Evolutionary conservation across 2,113 vertebrate genomes (phyloP), one percentile per base, ranked within the genome.

Genomic region (Aphyosemion australe): DNA sequence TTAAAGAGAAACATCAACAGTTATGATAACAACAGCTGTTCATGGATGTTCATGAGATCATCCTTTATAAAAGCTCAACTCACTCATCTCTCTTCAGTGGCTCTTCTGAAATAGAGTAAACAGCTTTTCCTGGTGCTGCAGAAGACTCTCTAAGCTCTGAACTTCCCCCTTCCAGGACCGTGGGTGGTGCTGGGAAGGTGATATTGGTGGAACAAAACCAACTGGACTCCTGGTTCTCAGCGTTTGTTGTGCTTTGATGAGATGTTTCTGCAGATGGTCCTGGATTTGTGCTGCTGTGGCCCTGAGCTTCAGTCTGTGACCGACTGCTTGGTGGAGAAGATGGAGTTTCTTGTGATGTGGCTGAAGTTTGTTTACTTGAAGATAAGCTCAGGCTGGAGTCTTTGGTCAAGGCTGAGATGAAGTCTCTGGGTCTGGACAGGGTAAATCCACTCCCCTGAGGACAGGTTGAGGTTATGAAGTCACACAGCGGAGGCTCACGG

Each of bases 381-480:
- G 15, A 32, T 12, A 6, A 31, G 18, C 14, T 53, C 0, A 43
- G 5, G 3, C 6, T 18, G 5, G 26, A 20, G 15, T 69, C 76
- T 57, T 41, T 78, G 63, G 53, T 55, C 51, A 80, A 26, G 12
- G 80, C 72, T 4, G 58, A 82, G 67, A 89, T 72, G 46, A 86
- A 80, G 60, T 90, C 86, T 39, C 85, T 84, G 7, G 90, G 84
- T 14, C 90, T 89, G 34, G 89, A 84, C 7, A 92, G 81, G 41
- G 87, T 70, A 5, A 89, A 69, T 8, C 85, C 74, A 43, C 88
- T 90, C 2, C 91, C 90, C 74, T 94, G 94, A n/a, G 87, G 82
- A 42, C 75, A 83, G 6, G 81, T 49, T 0, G 88, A 79, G 12
- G 84, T 85, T 21, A 93, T 59, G 0, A 94, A 92, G 53, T 92